Percentiles rank a stretch among this genome's conserved stretches.
Conservation (phyloP, 2,113 vertebrate species). For the Oxyura jamaicensis region DNA sequence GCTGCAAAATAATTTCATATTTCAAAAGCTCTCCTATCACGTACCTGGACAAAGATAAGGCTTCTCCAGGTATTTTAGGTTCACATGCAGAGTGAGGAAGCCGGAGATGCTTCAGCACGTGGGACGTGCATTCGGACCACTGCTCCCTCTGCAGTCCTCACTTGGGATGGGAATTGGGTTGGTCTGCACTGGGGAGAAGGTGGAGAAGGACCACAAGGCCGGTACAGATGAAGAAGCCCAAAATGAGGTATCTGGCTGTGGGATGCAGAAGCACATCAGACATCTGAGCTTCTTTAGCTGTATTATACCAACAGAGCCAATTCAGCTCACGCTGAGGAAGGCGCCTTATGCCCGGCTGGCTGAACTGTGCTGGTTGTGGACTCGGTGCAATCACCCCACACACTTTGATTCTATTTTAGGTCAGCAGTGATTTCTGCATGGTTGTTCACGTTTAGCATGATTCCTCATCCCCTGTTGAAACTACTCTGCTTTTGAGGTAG, state of each 20-base stretch:
- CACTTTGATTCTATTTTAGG: neutral
- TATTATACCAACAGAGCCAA: neutral
- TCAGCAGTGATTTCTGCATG: neutral
- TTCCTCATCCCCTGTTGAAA: neutral
- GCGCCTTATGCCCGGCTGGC: neutral
- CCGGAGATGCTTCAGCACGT: neutral
- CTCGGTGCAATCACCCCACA: neutral
- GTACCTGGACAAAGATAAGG: neutral
- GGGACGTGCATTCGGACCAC: fast-evolving
- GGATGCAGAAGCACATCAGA: neutral
- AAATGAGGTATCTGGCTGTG: neutral
- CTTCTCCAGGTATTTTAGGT: neutral
- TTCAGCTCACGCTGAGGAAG: neutral
- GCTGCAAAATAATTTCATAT: neutral
- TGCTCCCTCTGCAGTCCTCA: neutral
- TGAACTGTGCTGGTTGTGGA: neutral
- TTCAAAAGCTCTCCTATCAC: neutral
- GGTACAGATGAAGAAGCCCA: neutral
- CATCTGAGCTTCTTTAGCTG: neutral
- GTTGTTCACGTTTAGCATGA: neutral
- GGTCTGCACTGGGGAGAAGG: too few relatives aligned
- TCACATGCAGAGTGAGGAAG: neutral
- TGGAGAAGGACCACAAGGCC: neutral
- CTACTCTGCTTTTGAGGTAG: neutral
- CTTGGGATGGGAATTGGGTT: neutral